A percentile compares a stretch with the other conserved stretches of the same genome.
Conservation (phyloP, 2,888 invertebrate genomes). For the Tachystola acroxantha region DNA sequence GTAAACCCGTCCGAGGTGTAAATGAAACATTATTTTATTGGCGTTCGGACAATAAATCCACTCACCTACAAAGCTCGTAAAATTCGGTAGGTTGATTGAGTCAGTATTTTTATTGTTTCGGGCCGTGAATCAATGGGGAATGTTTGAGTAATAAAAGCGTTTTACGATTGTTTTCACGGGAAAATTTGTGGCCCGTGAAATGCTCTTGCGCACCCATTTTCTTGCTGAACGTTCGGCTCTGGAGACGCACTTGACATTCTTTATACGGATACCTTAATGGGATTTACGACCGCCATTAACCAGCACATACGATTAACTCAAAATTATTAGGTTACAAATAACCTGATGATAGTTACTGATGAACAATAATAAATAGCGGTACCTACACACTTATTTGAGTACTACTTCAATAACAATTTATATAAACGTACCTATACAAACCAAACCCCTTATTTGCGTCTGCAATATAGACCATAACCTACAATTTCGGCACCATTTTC, state of each 20-base stretch:
- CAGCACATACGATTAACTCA: too few species aligned
- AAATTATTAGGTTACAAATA: too few species aligned
- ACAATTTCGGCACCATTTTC: too few species aligned
- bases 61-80: conserved; percentile 69
- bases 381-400: too few species aligned
- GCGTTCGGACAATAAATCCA: conserved; percentile 60
- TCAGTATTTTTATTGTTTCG: conserved; percentile 76
- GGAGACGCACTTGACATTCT: conserved; percentile 48
- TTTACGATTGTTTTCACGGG: conserved; percentile 76
- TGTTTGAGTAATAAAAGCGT: conserved; percentile 73
- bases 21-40: conserved; percentile 66
- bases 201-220: conserved; percentile 59
- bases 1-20: conserved; percentile 48
- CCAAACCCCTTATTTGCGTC: too few species aligned
- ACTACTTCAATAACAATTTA: too few species aligned
- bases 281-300: too few species aligned
- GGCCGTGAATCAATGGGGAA: conserved; percentile 74
- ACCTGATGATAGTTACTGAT: too few species aligned
- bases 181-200: conserved; percentile 74
- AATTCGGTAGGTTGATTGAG: conserved; percentile 73
- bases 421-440: too few species aligned
- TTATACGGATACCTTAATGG: conserved; percentile 27
- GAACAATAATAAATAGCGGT: too few species aligned
- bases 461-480: too few species aligned
- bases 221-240: conserved; percentile 49